Percentiles rank a stretch among this genome's conserved stretches.
Conservation (phyloP, 1,140 invertebrate genomes). For the Drosophila cardini region DNA sequence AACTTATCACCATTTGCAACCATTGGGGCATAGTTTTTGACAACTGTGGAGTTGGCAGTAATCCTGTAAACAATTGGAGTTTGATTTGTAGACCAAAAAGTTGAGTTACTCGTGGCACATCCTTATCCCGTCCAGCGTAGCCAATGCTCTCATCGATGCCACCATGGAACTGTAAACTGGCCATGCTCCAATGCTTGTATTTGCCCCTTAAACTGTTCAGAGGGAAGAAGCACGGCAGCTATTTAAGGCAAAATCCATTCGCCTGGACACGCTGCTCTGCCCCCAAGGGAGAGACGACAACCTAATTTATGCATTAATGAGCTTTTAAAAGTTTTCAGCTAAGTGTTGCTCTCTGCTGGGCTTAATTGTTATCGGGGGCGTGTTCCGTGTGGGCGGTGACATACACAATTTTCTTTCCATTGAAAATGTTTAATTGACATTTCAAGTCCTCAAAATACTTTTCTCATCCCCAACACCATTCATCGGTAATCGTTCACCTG, state of each 20-base stretch:
- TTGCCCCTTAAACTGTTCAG: constrained; percentile 43
- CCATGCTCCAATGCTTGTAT: constrained; percentile 44
- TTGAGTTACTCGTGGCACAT: constrained; percentile 41
- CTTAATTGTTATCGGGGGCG: constrained; percentile 40
- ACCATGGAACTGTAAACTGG: constrained; percentile 64
- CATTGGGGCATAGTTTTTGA: constrained; percentile 38
- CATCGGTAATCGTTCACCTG: background rate
- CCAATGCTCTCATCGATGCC: constrained; percentile 48
- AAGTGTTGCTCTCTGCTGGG: constrained; percentile 32
- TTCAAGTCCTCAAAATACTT: constrained; percentile 6
- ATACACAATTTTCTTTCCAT: constrained; percentile 25
- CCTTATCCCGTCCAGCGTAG: constrained; percentile 41
- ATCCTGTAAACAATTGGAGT: constrained; percentile 44
- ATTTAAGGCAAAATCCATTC: constrained; percentile 46
- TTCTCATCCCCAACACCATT: background rate
- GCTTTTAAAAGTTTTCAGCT: constrained; percentile 75
- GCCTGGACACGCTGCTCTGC: background rate
- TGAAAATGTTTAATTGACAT: constrained; percentile 62
- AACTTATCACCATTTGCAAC: constrained; percentile 7
- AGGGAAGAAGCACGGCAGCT: constrained; percentile 13
- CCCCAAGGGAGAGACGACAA: constrained; percentile 1
- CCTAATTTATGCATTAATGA: constrained; percentile 80
- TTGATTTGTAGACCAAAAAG: constrained; percentile 46
- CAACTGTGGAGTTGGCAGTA: constrained; percentile 40
- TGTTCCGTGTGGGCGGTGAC: constrained; percentile 23